Percentiles rank a stretch among this genome's conserved stretches.
These are phyloP conservation scores for Yasuhikotakia modesta DNA, from an alignment of 2,797 vertebrate genomes.

Conservation along the genomic window DNA sequence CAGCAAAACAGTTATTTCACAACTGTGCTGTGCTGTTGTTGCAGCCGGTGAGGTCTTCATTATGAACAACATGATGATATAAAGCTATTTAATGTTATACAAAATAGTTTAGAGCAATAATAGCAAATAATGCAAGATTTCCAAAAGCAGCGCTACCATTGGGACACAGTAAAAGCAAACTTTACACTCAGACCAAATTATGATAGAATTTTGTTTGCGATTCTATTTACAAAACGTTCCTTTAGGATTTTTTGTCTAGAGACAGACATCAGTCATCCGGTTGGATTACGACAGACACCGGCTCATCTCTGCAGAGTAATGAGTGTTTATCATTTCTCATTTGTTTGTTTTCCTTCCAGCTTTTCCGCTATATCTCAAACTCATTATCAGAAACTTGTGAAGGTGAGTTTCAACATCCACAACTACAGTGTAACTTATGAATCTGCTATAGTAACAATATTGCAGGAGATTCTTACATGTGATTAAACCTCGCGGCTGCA, in stretches of 20 bases:
- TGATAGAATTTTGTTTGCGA: background rate
- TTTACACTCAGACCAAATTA: background rate
- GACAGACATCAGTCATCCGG: background rate
- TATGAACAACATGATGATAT: too few species aligned
- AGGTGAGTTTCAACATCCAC: conserved; percentile 19
- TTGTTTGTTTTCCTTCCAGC: conserved; percentile 19
- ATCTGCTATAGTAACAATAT: conserved; percentile 1
- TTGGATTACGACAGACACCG: background rate
- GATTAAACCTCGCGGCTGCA: conserved; percentile 26
- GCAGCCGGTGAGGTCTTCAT: too few species aligned
- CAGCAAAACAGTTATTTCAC: background rate
- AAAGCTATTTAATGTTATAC: too few species aligned
- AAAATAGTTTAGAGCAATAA: too few species aligned
- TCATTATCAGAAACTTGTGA: conserved; percentile 9
- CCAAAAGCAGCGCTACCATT: too few species aligned
- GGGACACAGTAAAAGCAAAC: background rate
- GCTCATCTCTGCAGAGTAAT: background rate
- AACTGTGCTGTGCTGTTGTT: background rate
- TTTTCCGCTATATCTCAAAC: background rate
- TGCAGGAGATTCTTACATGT: conserved; percentile 9
- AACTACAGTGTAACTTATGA: conserved; percentile 6
- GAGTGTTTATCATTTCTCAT: conserved; percentile 1
- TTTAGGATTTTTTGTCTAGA: background rate
- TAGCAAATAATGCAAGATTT: too few species aligned
- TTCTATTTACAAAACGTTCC: background rate